Percentiles rank a stretch among this genome's conserved stretches.
These are phyloP conservation scores for Willowsia nigromaculata DNA, from an alignment of 2,888 invertebrate species.

Conservation along the genomic window DNA sequence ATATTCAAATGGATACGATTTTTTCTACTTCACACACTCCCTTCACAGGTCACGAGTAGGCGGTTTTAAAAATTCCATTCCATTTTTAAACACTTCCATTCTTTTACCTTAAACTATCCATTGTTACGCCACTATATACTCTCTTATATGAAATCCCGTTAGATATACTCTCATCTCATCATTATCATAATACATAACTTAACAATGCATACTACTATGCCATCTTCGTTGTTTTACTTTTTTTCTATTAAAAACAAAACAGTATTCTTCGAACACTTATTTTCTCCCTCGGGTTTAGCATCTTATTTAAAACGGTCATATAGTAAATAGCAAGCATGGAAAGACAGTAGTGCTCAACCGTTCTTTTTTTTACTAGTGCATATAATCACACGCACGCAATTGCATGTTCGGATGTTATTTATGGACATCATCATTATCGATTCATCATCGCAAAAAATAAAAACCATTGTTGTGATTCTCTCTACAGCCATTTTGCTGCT, in stretches of 20 bases:
- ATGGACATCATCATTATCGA: slow-evolving; percentile 25
- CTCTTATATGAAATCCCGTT: slow-evolving; percentile 13
- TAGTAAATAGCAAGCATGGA: neutral
- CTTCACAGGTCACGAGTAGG: slow-evolving; percentile 40
- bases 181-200: slow-evolving; percentile 25
- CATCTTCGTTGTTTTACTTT: neutral
- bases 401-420: slow-evolving; percentile 20
- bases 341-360: neutral
- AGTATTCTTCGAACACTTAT: slow-evolving; percentile 56
- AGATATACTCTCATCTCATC: neutral
- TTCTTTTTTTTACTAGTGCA: neutral
- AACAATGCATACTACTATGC: neutral
- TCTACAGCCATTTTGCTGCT: neutral
- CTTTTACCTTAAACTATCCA: slow-evolving; percentile 24
- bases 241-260: neutral
- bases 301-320: slow-evolving; percentile 52
- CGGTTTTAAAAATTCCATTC: slow-evolving; percentile 38
- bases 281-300: slow-evolving; percentile 48
- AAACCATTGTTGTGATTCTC: neutral
- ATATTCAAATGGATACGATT: neutral
- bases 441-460: neutral
- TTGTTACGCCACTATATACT: neutral
- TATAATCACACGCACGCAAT: neutral
- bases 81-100: slow-evolving; percentile 21
- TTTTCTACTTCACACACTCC: neutral